Conservation (phyloP, 2,797 vertebrate genomes). For the Alectoris magna region DNA sequence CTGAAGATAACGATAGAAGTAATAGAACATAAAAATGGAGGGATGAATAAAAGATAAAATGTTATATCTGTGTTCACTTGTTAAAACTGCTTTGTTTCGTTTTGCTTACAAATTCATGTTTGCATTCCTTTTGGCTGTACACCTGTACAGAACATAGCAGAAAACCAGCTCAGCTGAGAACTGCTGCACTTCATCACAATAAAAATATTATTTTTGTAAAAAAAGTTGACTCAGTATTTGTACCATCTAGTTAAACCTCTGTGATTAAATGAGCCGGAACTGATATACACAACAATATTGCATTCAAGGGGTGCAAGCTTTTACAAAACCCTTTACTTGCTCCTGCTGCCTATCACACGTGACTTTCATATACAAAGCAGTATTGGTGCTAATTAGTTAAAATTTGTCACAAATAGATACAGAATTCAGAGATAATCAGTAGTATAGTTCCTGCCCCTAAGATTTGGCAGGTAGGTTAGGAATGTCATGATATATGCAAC, state of each 20-base stretch:
- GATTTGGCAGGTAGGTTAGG: not conserved
- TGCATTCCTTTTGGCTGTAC: not conserved
- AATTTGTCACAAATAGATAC: not conserved
- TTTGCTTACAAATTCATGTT: not conserved
- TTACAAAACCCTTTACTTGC: not conserved
- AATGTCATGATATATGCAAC: not conserved
- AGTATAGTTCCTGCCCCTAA: not conserved
- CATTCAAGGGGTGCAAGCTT: not conserved
- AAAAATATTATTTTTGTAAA: not conserved
- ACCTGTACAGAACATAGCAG: not conserved
- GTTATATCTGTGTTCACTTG: not conserved
- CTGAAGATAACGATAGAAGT: not conserved
- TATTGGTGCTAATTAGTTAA: not conserved
- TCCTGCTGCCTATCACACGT: not conserved
- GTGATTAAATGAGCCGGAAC: not conserved
- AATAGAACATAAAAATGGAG: not conserved
- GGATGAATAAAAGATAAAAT: not conserved
- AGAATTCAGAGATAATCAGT: not conserved
- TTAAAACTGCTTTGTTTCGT: not conserved
- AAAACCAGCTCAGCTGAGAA: not conserved
- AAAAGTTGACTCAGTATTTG: not conserved
- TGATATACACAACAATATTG: rapidly evolving
- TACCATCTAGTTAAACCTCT: not conserved
- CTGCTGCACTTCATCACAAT: not conserved
- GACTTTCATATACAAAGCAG: not conserved